Base-by-base conservation (phyloP, 2,888 invertebrate genomes). In the Neelides folsomi region DNA sequence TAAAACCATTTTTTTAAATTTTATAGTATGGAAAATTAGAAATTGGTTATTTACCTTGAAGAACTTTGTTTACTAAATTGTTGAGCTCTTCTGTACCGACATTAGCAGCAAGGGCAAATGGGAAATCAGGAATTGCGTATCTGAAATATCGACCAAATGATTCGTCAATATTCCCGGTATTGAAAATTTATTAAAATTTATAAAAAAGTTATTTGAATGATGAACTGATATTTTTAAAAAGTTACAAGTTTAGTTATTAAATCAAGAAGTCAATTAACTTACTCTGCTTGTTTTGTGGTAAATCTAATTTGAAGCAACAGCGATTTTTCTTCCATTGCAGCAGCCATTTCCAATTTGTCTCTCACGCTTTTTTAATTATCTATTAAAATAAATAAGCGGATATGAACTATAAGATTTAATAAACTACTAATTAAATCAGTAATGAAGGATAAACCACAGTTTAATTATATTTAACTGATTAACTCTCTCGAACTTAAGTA, bases 121-220 rank as follows among this genome's bases (percentile, higher is more conserved):
- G 86, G 60, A 78, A 80, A 70, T 89, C 86, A 6, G 90, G 82
- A 44, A 93, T 82, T 7, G 90, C 86, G 77, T 82, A 88, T 63
- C 92, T 92, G 69, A 73, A 71, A 60, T 59, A 52, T 9, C 27
- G 38, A 16, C 12, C n/a, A 49, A 53, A 42, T 42, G 4, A 6
- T 18, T 42, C 40, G 5, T 35, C 19, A 2, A 47, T 43, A 36
- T 49, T 12, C 36, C 3, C 13, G 37, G 19, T 10, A 12, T 39
- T n/a, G 45, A 34, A 41, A 48, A 35, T 37, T n/a, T n/a, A n/a
- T n/a, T 38, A 13, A 42, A 19, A 46, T 42, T 19, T 36, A 6
- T 34, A 27, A 12, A n/a, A n/a, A n/a, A n/a, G n/a, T n/a, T n/a
- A n/a, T n/a, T n/a, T n/a, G n/a, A n/a, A n/a, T n/a, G n/a, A n/a